These are phyloP conservation scores for Condylura cristata DNA, from an alignment of 2,113 vertebrate genomes.

Conservation along the genomic window DNA sequence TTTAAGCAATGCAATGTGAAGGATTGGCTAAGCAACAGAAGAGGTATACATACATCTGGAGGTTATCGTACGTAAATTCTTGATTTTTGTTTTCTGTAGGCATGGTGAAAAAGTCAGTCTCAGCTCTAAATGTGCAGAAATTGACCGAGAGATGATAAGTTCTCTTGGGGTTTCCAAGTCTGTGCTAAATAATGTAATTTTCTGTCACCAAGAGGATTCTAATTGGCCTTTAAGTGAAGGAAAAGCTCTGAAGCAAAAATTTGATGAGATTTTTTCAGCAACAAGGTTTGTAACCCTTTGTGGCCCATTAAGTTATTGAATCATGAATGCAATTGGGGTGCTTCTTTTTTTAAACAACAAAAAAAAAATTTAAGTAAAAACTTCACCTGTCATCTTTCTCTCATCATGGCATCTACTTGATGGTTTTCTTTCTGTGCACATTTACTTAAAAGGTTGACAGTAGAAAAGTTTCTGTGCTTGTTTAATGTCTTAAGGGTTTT, in stretches of 20 bases:
- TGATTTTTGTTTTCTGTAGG: conserved; percentile 79
- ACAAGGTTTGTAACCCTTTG: conserved; percentile 91
- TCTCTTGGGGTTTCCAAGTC: conserved; percentile 95
- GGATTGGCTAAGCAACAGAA: conserved; percentile 10
- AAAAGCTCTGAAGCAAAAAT: conserved; percentile 97
- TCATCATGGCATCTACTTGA: background rate
- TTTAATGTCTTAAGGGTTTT: conserved; percentile 33
- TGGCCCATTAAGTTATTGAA: background rate
- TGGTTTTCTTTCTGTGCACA: background rate
- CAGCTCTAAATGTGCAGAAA: conserved; percentile 97
- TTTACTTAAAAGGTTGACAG: background rate
- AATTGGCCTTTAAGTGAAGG: conserved; percentile 99
- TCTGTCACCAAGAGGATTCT: conserved; percentile 99
- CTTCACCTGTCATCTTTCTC: background rate
- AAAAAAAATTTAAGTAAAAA: background rate
- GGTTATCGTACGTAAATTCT: conserved; percentile 19
- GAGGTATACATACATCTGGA: background rate
- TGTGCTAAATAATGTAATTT: conserved; percentile 97
- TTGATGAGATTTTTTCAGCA: conserved; percentile 99
- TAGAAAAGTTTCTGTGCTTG: conserved; percentile 14
- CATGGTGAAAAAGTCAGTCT: conserved; percentile 93
- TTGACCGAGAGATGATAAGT: conserved; percentile 97
- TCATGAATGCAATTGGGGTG: conserved; percentile 3
- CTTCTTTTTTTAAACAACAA: conserved; percentile 22
- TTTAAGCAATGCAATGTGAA: background rate